Evolutionary conservation across 2,888 invertebrate species (phyloP).

Genomic region (Tipula vernalis): DNA sequence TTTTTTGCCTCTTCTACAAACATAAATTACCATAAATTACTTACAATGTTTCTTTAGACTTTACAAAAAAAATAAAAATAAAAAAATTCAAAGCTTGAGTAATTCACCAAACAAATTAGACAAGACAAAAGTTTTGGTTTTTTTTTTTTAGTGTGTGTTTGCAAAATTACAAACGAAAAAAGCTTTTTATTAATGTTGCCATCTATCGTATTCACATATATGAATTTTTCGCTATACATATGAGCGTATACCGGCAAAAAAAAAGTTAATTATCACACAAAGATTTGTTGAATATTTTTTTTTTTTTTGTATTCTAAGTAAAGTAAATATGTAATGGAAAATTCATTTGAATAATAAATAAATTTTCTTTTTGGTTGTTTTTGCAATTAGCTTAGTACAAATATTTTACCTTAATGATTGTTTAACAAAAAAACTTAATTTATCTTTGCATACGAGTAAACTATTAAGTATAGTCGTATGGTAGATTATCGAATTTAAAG

Average conservation of each 20-base stretch:
- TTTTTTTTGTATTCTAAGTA: background rate
- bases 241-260: background rate
- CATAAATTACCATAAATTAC: background rate
- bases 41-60: background rate
- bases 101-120: background rate
- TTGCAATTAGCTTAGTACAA: background rate
- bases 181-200: background rate
- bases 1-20: background rate
- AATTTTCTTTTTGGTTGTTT: background rate
- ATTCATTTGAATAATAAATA: background rate
- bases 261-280: slow-evolving; percentile 1
- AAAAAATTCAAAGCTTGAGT: background rate
- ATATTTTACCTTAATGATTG: background rate
- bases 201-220: background rate
- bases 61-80: too few species aligned
- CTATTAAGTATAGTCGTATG: too few species aligned
- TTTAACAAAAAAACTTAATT: background rate
- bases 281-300: background rate
- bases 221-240: background rate
- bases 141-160: background rate
- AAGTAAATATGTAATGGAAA: background rate
- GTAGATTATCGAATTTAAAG: too few species aligned
- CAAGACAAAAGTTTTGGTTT: background rate
- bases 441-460: too few species aligned
- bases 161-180: background rate